These are phyloP conservation scores for Meleagris gallopavo DNA, from an alignment of 2,113 vertebrate genomes.

Conservation along the genomic window DNA sequence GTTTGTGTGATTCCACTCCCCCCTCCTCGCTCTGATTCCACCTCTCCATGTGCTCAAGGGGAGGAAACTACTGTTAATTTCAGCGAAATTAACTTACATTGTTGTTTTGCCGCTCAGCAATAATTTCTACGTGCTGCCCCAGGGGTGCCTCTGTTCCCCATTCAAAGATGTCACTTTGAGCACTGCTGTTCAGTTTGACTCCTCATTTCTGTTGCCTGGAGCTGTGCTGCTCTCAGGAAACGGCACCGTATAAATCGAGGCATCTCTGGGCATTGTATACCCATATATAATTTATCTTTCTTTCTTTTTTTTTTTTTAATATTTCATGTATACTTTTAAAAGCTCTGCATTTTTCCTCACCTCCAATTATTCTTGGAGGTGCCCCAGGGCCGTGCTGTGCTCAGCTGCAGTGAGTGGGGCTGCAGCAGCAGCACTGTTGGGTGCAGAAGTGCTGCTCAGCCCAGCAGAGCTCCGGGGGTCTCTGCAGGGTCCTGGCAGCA, in stretches of 20 bases:
- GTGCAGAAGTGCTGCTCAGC: too few species aligned
- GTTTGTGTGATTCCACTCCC: neutral
- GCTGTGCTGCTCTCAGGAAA: constrained; percentile 59
- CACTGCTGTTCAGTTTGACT: constrained; percentile 57
- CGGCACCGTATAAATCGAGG: constrained; percentile 22
- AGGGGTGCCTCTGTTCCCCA: constrained; percentile 66
- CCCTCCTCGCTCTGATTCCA: constrained; percentile 54
- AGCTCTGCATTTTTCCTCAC: constrained; percentile 42
- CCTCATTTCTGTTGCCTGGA: constrained; percentile 70
- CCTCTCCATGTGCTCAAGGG: constrained; percentile 70
- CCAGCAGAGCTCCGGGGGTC: neutral
- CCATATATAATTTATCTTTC: constrained; percentile 68
- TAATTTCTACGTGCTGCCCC: constrained; percentile 73
- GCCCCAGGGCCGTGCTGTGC: constrained; percentile 17
- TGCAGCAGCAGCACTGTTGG: neutral
- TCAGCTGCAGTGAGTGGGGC: neutral
- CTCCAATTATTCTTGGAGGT: constrained; percentile 66
- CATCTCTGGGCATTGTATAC: constrained; percentile 53
- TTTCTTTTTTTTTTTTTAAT: constrained; percentile 31
- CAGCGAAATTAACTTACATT: constrained; percentile 76
- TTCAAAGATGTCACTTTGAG: constrained; percentile 61
- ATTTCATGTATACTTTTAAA: constrained; percentile 70
- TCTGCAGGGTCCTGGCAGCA: neutral
- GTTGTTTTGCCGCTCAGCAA: constrained; percentile 74
- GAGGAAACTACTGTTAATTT: constrained; percentile 72